These are phyloP conservation scores for Leptobrachium ailaonicum DNA, from an alignment of 2,113 vertebrate genomes.

Conservation along the genomic window DNA sequence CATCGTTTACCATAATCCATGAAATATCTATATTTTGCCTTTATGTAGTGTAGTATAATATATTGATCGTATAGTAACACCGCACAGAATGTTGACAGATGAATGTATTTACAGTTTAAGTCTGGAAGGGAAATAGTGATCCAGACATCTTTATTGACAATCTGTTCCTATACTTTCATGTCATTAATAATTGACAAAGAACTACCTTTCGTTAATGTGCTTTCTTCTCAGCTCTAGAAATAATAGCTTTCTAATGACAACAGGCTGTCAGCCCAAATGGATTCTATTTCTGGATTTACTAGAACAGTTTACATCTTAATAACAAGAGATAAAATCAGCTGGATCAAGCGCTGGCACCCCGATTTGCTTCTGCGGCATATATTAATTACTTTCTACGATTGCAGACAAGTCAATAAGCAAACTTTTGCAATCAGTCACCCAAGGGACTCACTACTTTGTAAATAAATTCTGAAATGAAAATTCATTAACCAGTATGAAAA, in stretches of 20 bases:
- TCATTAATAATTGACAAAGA: conserved; percentile 45
- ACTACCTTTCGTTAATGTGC: conserved; percentile 37
- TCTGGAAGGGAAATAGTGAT: not conserved
- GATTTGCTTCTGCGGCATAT: conserved; percentile 21
- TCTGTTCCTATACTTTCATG: conserved; percentile 38
- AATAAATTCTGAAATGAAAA: conserved; percentile 17
- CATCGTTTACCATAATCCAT: too few relatives aligned
- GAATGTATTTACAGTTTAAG: not conserved
- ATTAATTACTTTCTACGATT: conserved; percentile 34
- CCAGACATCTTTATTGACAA: conserved; percentile 30
- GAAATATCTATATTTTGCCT: too few relatives aligned
- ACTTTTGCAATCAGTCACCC: conserved; percentile 23
- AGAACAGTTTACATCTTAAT: conserved; percentile 42
- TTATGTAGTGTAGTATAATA: too few relatives aligned
- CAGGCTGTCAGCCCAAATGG: conserved; percentile 40
- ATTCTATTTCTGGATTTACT: conserved; percentile 38
- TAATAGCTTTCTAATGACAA: conserved; percentile 46
- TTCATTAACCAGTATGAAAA: conserved; percentile 5
- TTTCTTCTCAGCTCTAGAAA: conserved; percentile 32
- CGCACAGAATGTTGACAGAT: not conserved
- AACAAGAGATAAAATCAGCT: conserved; percentile 25
- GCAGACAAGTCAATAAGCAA: conserved; percentile 14
- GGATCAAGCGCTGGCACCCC: conserved; percentile 12
- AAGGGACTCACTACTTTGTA: conserved; percentile 8
- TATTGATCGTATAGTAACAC: too few relatives aligned